Percentiles rank a stretch among this genome's conserved stretches.
phyloP scores from a whole-genome alignment of 1,140 invertebrate species.

The Panulirus ornatus region DNA sequence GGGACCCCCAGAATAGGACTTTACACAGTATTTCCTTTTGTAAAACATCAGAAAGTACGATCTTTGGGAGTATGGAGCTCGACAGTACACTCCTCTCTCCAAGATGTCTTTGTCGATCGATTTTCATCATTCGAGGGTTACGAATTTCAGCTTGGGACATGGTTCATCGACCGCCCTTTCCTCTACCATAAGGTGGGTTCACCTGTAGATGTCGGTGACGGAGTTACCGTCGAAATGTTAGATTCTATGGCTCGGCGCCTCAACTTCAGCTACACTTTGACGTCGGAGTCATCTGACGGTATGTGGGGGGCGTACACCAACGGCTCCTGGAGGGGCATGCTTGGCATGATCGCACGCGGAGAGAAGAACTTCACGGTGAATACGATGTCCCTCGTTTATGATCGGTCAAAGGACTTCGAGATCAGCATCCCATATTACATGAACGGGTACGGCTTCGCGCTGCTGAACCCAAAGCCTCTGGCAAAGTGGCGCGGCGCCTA shows the following conservation, averaged over 20 bases:
- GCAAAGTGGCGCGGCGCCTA: neutral
- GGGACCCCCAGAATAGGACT: neutral
- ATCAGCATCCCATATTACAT: neutral
- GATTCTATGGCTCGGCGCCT: neutral
- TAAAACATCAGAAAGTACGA: neutral
- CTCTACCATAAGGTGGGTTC: neutral
- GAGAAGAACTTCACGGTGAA: slow-evolving; percentile 5
- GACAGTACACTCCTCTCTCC: no score
- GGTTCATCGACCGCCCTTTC: neutral
- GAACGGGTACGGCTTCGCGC: neutral
- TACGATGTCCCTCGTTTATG: neutral
- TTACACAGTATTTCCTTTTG: neutral
- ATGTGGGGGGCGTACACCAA: neutral
- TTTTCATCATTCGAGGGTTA: slow-evolving; percentile 10
- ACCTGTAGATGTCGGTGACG: neutral
- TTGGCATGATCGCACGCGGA: neutral
- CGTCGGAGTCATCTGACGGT: neutral
- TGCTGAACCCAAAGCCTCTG: neutral
- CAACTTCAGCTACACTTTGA: neutral
- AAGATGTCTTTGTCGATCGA: neutral
- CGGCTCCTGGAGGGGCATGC: slow-evolving; percentile 1
- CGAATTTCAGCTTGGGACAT: neutral
- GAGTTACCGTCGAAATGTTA: neutral
- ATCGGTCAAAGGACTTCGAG: neutral
- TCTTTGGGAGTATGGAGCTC: neutral